Base-by-base conservation (phyloP, 1,140 invertebrate species). In the Drosophila subpulchrella region DNA sequence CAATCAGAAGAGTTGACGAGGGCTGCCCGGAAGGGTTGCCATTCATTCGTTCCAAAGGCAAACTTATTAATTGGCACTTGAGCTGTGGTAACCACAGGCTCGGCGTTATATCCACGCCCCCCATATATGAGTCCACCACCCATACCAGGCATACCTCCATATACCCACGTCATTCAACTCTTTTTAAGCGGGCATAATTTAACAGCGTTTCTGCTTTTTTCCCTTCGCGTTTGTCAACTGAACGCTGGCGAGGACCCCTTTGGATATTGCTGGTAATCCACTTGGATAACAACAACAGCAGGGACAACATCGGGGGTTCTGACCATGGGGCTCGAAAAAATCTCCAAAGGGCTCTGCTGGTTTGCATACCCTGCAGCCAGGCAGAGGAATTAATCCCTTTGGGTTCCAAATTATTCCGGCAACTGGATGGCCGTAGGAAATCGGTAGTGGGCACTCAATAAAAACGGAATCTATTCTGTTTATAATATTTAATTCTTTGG, bases 1-100 rank as follows among this genome's bases (percentile, higher is more conserved):
- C 83, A 82, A 79, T 85, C 78, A 88, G 56, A 65, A 39, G 79
- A 71, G 56, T 54, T 58, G 79, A 74, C 59, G 75, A 89, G 76
- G 79, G 79, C 62, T 51, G 58, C 51, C 46, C 61, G 62, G 42
- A 76, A 76, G 68, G 74, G 51, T 57, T 81, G 51, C 51, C 34
- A 60, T 85, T 73, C 83, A 79, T 88, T 77, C 79, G 73, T 82
- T 72, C 79, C 83, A 68, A 72, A 82, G 62, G 83, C 75, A 82
- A 86, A 89, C 83, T 88, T 88, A 89, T 86, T 86, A 88, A 86
- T 86, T 86, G 83, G 84, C 83, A 86, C 83, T 86, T 88, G 83
- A 83, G 84, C 71, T 79, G 83, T 75, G 79, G 83, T 85, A 74
- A 66, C 73, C 71, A 75, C 72, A 42, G 55, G 61, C 73, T 50